A percentile compares a stretch with the other conserved stretches of the same genome.
phyloP scores from a whole-genome alignment of 2,113 vertebrate species.

The Megaptera novaeangliae region DNA sequence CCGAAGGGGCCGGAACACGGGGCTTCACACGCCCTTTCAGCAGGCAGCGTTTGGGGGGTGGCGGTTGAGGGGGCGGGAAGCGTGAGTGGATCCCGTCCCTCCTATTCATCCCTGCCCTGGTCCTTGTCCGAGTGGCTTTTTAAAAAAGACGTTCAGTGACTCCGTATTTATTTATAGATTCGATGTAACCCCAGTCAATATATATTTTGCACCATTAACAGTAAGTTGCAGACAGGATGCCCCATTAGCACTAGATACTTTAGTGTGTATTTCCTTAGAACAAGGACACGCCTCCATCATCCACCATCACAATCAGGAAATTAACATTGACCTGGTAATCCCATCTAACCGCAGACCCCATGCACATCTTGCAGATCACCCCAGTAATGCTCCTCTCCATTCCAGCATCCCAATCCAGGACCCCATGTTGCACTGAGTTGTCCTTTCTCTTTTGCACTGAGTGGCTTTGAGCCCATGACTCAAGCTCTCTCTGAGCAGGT shows the following conservation, averaged over 20 bases:
- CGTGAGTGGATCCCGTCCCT: rapidly evolving
- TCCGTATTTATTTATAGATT: background rate
- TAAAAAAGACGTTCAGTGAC: background rate
- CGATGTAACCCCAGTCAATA: background rate
- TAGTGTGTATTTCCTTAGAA: background rate
- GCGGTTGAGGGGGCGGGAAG: rapidly evolving
- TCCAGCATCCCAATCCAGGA: rapidly evolving
- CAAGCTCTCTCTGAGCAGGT: background rate
- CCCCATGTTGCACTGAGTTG: rapidly evolving
- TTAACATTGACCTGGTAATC: rapidly evolving
- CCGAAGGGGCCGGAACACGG: background rate
- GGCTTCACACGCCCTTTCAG: rapidly evolving
- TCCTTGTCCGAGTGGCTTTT: background rate
- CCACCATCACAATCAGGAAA: background rate
- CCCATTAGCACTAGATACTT: background rate
- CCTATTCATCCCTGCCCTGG: background rate
- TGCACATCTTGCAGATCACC: background rate
- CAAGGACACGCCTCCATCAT: rapidly evolving
- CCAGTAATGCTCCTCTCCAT: rapidly evolving
- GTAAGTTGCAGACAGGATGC: background rate
- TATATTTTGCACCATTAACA: background rate
- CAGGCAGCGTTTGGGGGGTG: too few species aligned
- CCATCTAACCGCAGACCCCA: background rate
- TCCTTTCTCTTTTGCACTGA: background rate
- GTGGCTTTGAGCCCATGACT: background rate